Base-by-base conservation (phyloP, 2,888 invertebrate species). In the Ischnus inquisitorius region DNA sequence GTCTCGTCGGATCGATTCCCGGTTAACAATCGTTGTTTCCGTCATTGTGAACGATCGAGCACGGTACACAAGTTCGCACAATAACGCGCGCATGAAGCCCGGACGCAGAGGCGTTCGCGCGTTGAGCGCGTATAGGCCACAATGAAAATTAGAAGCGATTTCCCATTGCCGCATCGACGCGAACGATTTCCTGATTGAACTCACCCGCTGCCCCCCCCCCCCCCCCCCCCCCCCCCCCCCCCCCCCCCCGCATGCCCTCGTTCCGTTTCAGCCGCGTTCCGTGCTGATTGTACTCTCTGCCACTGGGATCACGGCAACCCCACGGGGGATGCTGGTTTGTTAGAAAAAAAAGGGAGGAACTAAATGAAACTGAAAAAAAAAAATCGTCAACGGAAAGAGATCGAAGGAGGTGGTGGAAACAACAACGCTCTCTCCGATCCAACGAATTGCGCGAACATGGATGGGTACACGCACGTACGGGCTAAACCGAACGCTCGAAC, bases 391-490 rank as follows among this genome's bases (percentile, higher is more conserved):
- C 71, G n/a, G 46, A 77, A 71, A 71, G 34, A 48, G 41, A 8
- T 2, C 51, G 62, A 28, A 16, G 72, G 41, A 16, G 57, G 34
- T 64, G 65, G 46, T 43, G 76, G 41, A 77, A 77, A 74, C 16
- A 57, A 57, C 74, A 75, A 79, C 54, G 64, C 67, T 78, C 60
- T 16, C 46, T 6, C 48, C 57, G 54, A 72, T 64, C 68, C 34
- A 28, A 41, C 64, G 82, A 62, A 79, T 82, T 62, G 74, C 39
- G 68, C 74, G 78, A 82, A 75, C 74, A 79, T 82, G 54, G 78
- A 79, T 82, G 74, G n/a, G 69, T 6, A 67, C 77, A 69, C 78
- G 62, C 78, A 68, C 78, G 68, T 82, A 79, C 68, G 68, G 69
- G 39, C 34, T 14, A 51, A 74, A 68, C 64, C 6, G 34, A 25